Conservation (phyloP, 92 coral and sea anemone genomes). For the Phenganax stokvisi region DNA sequence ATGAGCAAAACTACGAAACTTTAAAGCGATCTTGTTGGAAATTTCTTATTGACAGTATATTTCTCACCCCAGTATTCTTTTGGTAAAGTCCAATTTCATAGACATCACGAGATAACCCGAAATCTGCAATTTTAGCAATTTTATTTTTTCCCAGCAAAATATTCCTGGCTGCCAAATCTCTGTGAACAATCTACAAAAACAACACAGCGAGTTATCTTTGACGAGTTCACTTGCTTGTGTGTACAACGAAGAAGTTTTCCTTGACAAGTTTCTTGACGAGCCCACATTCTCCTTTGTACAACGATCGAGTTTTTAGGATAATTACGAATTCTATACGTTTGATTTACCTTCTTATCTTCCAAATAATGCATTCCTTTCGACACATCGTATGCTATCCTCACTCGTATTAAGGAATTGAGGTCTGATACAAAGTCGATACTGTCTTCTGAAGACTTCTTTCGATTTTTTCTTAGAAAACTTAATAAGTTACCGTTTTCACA, state of each 20-base stretch:
- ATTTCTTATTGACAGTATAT: not conserved
- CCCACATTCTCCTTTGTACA: too few species aligned
- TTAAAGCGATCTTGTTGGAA: not conserved
- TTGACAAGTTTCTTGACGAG: too few species aligned
- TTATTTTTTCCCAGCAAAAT: constrained; percentile 40
- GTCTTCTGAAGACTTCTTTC: constrained; percentile 58
- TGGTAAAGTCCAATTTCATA: constrained; percentile 41
- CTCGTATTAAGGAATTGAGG: constrained; percentile 55
- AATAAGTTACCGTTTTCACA: constrained; percentile 72
- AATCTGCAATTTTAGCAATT: constrained; percentile 80
- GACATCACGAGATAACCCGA: too few species aligned
- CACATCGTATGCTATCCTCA: constrained; percentile 69
- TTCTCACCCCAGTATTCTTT: constrained; percentile 64
- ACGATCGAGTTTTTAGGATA: not conserved
- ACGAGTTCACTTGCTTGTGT: not conserved
- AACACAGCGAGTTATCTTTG: not conserved
- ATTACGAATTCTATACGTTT: not conserved
- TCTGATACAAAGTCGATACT: constrained; percentile 48
- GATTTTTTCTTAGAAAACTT: constrained; percentile 56
- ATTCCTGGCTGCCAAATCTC: too few species aligned
- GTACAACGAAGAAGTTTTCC: too few species aligned
- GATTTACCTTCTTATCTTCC: constrained; percentile 61
- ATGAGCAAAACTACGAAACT: not conserved
- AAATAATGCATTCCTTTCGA: constrained; percentile 77
- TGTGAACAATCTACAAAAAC: constrained; percentile 52